Percentiles rank a stretch among this genome's conserved stretches.
Evolutionary conservation across 1,140 invertebrate genomes (phyloP).

Genomic region (Hycleus cichorii): DNA sequence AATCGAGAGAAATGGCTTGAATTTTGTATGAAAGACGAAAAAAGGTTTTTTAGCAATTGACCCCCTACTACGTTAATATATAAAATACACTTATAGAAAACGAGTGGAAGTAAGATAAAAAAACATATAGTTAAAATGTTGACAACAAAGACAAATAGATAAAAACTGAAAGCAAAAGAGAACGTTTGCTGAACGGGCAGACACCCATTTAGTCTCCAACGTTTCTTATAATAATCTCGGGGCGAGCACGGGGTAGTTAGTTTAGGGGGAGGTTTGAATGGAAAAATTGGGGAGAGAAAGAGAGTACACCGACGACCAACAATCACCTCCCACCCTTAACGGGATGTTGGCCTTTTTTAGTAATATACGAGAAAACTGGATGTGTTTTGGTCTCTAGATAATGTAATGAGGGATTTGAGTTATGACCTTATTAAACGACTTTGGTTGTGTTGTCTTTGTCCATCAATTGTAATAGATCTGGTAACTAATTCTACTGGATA

Average conservation of each 20-base stretch:
- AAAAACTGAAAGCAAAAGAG: not conserved
- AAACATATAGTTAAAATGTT: not conserved
- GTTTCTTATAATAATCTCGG: slow-evolving; percentile 38
- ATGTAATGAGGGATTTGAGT: slow-evolving; percentile 38
- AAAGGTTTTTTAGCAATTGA: slow-evolving; percentile 36
- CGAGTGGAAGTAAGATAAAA: slow-evolving; percentile 11
- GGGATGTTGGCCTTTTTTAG: slow-evolving; percentile 29
- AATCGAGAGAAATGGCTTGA: slow-evolving; percentile 44
- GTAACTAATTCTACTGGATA: too few species aligned
- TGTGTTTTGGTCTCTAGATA: slow-evolving; percentile 32
- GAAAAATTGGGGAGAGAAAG: not conserved
- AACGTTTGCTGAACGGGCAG: slow-evolving; percentile 19
- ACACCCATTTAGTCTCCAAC: slow-evolving; percentile 34
- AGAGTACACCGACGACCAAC: not conserved
- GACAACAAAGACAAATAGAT: slow-evolving; percentile 1
- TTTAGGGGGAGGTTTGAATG: slow-evolving; percentile 10
- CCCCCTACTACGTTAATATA: slow-evolving; percentile 31
- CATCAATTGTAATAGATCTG: not conserved
- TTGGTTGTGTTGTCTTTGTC: slow-evolving; percentile 22
- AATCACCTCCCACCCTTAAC: not conserved
- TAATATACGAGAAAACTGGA: slow-evolving; percentile 27
- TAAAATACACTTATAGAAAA: slow-evolving; percentile 20
- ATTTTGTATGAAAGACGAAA: slow-evolving; percentile 41
- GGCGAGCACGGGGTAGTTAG: slow-evolving; percentile 34
- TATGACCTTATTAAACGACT: slow-evolving; percentile 35